Evolutionary conservation across 2,888 invertebrate species (phyloP), one percentile per base, ranked within the genome.

Genomic region (Athalia rosae): DNA sequence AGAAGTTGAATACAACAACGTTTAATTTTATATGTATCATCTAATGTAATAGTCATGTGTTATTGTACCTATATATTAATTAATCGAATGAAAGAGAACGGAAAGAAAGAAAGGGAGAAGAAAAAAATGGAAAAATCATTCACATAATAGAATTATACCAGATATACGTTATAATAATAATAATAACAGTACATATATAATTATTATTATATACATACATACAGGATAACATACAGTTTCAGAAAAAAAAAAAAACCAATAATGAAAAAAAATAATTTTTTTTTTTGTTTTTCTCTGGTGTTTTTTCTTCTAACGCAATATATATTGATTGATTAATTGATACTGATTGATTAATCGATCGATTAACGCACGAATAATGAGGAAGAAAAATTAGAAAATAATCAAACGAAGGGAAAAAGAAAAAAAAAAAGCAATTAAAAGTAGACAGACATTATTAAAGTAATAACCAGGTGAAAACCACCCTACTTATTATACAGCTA

Each of bases 361-460:
- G n/a, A 62, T 8, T 43, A 28, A 59, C 28, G 8, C 61, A 28
- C 9, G 15, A 43, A 63, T 43, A 63, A 47, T 45, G 13, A 43
- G 4, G 43, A 63, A n/a, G 63, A 15, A 28, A 62, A 66, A 50
- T 41, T 11, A 62, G 71, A 45, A 47, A 66, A 77, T 61, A 61
- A 76, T 53, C 9, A 59, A 15, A 64, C 56, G 59, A 76, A 63
- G 62, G 76, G 73, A 79, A 79, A 78, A 79, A 76, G 78, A 79
- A 71, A 73, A 77, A 45, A 64, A 62, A 77, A 77, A n/a, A 56
- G n/a, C 58, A 47, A 50, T 50, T 43, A 56, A 79, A 67, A 79
- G 79, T 28, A 76, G 58, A 61, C 79, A 76, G 74, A 81, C 71
- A 80, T 76, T 76, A 77, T 61, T 78, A 77, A 78, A 74, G 79